Conservation (phyloP, 2,113 vertebrate species). For the Calidris pugnax region DNA sequence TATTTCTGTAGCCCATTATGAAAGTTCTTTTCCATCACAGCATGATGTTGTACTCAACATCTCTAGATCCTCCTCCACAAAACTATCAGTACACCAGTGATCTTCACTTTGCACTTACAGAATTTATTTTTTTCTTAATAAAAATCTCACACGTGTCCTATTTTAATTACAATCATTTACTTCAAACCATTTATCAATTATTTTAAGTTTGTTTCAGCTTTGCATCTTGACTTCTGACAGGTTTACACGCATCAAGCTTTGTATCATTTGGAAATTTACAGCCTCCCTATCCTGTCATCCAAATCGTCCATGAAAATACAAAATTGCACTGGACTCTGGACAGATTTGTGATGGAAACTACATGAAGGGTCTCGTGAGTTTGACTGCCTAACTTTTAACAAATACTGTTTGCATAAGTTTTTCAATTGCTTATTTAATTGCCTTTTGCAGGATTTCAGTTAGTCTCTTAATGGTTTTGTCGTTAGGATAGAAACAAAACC, state of each 20-base stretch:
- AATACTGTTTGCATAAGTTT: neutral
- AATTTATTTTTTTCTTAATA: neutral
- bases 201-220: neutral
- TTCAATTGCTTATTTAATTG: neutral
- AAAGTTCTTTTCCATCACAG: neutral
- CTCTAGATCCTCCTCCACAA: neutral
- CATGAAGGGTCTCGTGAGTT: neutral
- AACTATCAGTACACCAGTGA: neutral
- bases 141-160: neutral
- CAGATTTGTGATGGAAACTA: neutral
- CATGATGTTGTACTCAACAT: neutral
- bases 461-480: neutral
- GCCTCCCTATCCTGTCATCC: neutral
- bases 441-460: neutral
- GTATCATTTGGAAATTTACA: neutral
- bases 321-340: neutral
- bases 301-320: neutral
- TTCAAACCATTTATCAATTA: neutral
- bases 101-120: neutral
- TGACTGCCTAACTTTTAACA: neutral
- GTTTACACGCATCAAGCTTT: neutral
- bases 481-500: neutral
- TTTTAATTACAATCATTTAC: neutral
- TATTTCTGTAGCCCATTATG: neutral
- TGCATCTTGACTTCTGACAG: neutral